These are phyloP conservation scores for Parasteatoda lunata DNA, from an alignment of 2,888 invertebrate species.

Conservation along the genomic window DNA sequence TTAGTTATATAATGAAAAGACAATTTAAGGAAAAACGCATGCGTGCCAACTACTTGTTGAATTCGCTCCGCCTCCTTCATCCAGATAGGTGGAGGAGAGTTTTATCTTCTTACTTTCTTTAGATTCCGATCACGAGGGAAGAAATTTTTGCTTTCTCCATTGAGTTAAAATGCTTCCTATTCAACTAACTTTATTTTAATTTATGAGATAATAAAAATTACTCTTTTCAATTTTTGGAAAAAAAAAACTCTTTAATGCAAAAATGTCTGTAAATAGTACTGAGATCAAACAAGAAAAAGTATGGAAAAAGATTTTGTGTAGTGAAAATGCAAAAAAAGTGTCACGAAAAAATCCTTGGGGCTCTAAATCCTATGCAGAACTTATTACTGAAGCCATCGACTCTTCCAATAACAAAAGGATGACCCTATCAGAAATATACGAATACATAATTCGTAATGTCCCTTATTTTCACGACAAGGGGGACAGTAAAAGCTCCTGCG, in stretches of 20 bases:
- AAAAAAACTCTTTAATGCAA: not conserved
- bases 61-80: too few species aligned
- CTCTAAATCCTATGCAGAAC: constrained; percentile 93
- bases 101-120: too few species aligned
- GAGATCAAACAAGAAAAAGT: not conserved
- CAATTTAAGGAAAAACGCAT: too few species aligned
- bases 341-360: constrained; percentile 57
- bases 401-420: constrained; percentile 94
- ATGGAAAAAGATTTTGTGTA: not conserved
- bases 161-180: not conserved
- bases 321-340: constrained; percentile 22
- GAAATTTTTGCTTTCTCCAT: not conserved
- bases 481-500: constrained; percentile 98
- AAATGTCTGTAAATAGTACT: not conserved
- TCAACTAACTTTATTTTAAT: not conserved
- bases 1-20: too few species aligned
- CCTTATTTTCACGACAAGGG: constrained; percentile 99
- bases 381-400: constrained; percentile 99
- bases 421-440: constrained; percentile 98
- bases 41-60: too few species aligned
- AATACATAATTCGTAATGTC: constrained; percentile 99
- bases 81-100: too few species aligned
- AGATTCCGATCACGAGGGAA: too few species aligned
- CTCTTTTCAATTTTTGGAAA: not conserved
- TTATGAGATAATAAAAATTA: not conserved